These are phyloP conservation scores for Cyanistes caeruleus DNA, from an alignment of 2,113 vertebrate genomes.

Conservation along the genomic window DNA sequence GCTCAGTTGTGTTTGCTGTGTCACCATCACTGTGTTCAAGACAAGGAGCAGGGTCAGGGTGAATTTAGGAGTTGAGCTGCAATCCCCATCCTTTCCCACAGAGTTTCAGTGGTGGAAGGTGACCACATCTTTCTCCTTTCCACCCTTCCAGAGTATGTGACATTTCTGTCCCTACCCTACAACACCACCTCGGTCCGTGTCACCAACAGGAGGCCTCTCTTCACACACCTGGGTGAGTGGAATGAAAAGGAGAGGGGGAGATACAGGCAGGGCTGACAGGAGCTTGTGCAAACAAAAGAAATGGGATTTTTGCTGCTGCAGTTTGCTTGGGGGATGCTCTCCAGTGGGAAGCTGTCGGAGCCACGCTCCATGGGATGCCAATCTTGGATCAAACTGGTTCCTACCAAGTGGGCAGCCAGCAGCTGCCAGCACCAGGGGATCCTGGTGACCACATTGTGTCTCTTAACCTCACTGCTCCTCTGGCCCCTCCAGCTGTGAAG, in stretches of 20 bases:
- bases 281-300: not conserved
- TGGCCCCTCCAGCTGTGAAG: constrained; percentile 77
- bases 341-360: not conserved
- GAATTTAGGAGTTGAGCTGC: not conserved
- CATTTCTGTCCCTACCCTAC: constrained; percentile 84
- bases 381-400: not conserved
- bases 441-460: not conserved
- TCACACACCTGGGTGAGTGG: constrained; percentile 91
- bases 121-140: not conserved
- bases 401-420: not conserved
- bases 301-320: not conserved
- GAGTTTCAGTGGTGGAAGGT: not conserved
- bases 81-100: not conserved
- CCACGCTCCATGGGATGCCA: not conserved
- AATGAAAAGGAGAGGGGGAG: not conserved
- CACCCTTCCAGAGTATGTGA: constrained; percentile 83
- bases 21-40: not conserved
- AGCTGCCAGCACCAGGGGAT: not conserved
- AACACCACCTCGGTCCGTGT: constrained; percentile 80
- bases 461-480: not conserved
- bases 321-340: not conserved
- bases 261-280: not conserved
- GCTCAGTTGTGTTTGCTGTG: not conserved
- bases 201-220: constrained; percentile 85
- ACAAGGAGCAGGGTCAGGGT: not conserved